phyloP scores from a whole-genome alignment of 2,888 invertebrate genomes.

The Dascillus cervinus region DNA sequence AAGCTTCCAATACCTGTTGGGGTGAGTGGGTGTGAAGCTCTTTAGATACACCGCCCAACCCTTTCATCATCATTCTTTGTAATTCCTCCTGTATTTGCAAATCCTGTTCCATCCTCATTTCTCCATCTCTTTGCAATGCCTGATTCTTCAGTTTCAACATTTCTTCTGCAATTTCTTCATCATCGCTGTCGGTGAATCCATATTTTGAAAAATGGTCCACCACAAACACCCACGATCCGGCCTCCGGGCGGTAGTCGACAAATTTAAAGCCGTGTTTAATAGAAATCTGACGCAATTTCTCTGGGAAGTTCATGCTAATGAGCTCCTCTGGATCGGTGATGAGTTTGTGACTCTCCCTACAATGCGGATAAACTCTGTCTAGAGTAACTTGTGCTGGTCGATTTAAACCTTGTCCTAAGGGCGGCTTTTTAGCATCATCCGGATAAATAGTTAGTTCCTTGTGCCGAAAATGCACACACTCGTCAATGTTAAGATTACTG shows the following conservation, averaged over 20 bases:
- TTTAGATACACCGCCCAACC: no score
- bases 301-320: conserved; percentile 74
- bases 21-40: no score
- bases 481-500: conserved; percentile 77
- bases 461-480: conserved; percentile 83
- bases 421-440: conserved; percentile 80
- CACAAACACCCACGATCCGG: conserved; percentile 96
- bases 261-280: conserved; percentile 85
- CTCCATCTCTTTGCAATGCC: not conserved
- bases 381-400: conserved; percentile 85
- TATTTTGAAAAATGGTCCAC: conserved; percentile 95
- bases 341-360: conserved; percentile 70
- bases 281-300: conserved; percentile 74
- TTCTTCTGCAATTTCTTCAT: conserved; percentile 45
- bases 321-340: conserved; percentile 76
- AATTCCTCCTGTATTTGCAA: no score
- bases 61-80: no score
- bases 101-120: no score
- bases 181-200: conserved; percentile 77
- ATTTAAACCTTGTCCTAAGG: conserved; percentile 76
- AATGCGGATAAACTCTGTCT: conserved; percentile 90
- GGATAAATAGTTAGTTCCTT: conserved; percentile 96
- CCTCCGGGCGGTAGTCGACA: conserved; percentile 89
- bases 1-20: no score
- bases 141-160: not conserved